Evolutionary conservation across 2,113 vertebrate species (phyloP).

Genomic region (Romanogobio albipinnatus): DNA sequence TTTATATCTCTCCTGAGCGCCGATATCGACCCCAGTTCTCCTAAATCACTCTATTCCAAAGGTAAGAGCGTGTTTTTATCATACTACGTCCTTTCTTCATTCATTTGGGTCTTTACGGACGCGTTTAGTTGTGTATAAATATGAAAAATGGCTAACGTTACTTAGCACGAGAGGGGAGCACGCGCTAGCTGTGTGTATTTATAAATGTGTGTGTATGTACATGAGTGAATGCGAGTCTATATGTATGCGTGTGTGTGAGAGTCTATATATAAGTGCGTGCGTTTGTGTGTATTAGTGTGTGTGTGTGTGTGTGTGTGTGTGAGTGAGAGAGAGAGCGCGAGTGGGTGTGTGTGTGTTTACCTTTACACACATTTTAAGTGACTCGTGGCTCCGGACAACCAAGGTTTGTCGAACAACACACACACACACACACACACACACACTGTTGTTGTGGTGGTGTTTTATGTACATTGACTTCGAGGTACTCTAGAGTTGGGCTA

Average conservation of each 20-base stretch:
- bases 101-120: neutral
- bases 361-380: conserved; percentile 12
- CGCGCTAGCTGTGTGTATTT: conserved; percentile 12
- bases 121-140: neutral
- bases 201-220: neutral
- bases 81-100: neutral
- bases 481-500: neutral
- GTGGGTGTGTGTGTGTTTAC: conserved; percentile 29
- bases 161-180: conserved; percentile 24
- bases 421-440: neutral
- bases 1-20: conserved; percentile 94
- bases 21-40: conserved; percentile 93
- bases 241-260: neutral
- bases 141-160: conserved; percentile 22
- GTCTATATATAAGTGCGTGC: neutral
- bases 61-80: conserved; percentile 76
- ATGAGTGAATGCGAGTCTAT: neutral
- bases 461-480: neutral
- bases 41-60: conserved; percentile 93
- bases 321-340: neutral
- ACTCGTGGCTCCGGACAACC: neutral
- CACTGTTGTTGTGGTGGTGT: neutral
- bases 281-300: neutral
- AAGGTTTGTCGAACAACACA: neutral
- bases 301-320: neutral